Evolutionary conservation across 2,113 vertebrate genomes (phyloP).

Genomic region (Rhinoderma darwinii): DNA sequence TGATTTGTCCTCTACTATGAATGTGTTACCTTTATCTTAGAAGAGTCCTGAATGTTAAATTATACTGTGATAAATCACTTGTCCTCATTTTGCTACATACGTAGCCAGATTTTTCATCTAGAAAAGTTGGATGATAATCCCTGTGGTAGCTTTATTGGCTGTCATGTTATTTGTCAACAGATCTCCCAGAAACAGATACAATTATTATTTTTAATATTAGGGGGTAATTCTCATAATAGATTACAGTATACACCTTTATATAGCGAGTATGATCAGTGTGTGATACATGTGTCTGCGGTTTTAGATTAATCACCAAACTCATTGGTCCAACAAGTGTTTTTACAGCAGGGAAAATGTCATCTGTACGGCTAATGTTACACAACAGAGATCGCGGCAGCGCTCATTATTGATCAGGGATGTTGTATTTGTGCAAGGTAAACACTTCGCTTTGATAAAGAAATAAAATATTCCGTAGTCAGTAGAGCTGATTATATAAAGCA

Average conservation of each 20-base stretch:
- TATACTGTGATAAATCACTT: too few relatives aligned
- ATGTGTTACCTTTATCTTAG: too few relatives aligned
- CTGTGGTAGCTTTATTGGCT: too few relatives aligned
- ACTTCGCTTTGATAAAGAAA: constrained; percentile 68
- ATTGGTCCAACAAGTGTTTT: constrained; percentile 43
- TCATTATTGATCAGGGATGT: constrained; percentile 63
- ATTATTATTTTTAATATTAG: too few relatives aligned
- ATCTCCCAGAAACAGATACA: too few relatives aligned
- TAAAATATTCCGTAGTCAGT: constrained; percentile 48
- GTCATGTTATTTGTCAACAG: too few relatives aligned
- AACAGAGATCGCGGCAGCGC: constrained; percentile 61
- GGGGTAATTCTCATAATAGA: not conserved
- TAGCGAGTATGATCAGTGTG: not conserved
- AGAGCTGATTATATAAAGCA: not conserved
- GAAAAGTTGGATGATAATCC: too few relatives aligned
- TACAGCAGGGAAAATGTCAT: constrained; percentile 60
- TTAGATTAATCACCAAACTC: constrained; percentile 27
- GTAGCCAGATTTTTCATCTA: too few relatives aligned
- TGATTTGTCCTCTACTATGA: too few relatives aligned
- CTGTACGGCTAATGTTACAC: constrained; percentile 60
- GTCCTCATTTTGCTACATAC: too few relatives aligned
- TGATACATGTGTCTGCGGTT: not conserved
- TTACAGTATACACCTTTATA: not conserved
- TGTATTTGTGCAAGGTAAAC: constrained; percentile 58
- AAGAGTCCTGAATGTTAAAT: too few relatives aligned